A percentile compares a stretch with the other conserved stretches of the same genome.
These are phyloP conservation scores for Cryptoleucopteryx plumbea DNA, from an alignment of 2,113 vertebrate species.

Conservation along the genomic window DNA sequence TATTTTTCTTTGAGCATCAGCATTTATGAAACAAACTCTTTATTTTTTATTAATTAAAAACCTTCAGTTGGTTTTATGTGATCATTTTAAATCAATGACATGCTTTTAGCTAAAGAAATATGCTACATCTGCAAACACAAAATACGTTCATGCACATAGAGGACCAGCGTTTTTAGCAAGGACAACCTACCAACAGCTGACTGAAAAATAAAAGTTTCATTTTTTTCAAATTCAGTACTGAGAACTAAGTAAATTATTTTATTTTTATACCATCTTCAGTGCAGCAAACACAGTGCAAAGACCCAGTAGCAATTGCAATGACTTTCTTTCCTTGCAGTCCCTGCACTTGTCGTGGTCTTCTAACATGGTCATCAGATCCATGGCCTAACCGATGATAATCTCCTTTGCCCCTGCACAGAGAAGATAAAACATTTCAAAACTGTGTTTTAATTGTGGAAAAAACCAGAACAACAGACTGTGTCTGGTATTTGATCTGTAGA, in stretches of 20 bases:
- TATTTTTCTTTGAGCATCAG: neutral
- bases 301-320: constrained; percentile 95
- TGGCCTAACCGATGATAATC: constrained; percentile 97
- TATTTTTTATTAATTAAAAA: neutral
- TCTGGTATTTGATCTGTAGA: neutral
- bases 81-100: neutral
- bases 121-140: too few relatives aligned
- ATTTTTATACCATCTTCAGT: constrained; percentile 89
- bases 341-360: constrained; percentile 94
- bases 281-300: constrained; percentile 98
- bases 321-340: constrained; percentile 98
- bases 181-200: neutral
- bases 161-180: too few relatives aligned
- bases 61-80: neutral
- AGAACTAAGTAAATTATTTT: neutral
- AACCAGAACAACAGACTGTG: fast-evolving
- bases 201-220: neutral
- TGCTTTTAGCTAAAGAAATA: too few relatives aligned
- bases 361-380: constrained; percentile 95
- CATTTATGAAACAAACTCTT: neutral
- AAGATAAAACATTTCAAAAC: neutral
- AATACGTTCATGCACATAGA: too few relatives aligned
- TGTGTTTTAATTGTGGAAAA: neutral
- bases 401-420: constrained; percentile 89
- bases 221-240: neutral